Evolutionary conservation across 2,888 invertebrate genomes (phyloP).

Genomic region (Mycalesis mineus): DNA sequence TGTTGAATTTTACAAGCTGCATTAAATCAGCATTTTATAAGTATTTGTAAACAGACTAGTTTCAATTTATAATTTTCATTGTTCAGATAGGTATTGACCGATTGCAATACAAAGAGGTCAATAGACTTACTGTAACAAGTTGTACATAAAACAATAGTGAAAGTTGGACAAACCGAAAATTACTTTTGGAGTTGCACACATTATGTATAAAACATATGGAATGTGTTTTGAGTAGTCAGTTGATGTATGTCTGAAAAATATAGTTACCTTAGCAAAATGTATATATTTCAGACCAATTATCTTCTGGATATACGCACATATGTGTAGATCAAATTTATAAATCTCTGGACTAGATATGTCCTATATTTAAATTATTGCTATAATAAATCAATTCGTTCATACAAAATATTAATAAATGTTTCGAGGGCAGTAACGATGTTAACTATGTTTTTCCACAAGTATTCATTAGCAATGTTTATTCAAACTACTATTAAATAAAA

Average conservation of each 20-base stretch:
- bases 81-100: slow-evolving; percentile 1
- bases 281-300: no score
- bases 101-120: slow-evolving; percentile 9
- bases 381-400: no score
- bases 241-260: no score
- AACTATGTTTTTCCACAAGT: neutral
- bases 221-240: no score
- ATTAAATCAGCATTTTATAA: neutral
- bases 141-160: slow-evolving; percentile 18
- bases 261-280: no score
- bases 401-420: no score
- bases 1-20: neutral
- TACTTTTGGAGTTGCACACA: neutral
- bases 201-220: neutral
- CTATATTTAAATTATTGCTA: no score
- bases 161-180: slow-evolving; percentile 7
- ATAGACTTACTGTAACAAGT: slow-evolving; percentile 10
- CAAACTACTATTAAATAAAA: neutral
- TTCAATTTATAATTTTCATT: slow-evolving; percentile 2
- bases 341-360: no score
- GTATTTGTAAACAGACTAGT: neutral
- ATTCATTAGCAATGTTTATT: neutral
- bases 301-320: no score
- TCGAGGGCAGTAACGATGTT: no score
- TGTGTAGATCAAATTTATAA: no score